A percentile compares a stretch with the other conserved stretches of the same genome.
phyloP scores from a whole-genome alignment of 2,888 invertebrate species.

The Entomobrya multifasciata region DNA sequence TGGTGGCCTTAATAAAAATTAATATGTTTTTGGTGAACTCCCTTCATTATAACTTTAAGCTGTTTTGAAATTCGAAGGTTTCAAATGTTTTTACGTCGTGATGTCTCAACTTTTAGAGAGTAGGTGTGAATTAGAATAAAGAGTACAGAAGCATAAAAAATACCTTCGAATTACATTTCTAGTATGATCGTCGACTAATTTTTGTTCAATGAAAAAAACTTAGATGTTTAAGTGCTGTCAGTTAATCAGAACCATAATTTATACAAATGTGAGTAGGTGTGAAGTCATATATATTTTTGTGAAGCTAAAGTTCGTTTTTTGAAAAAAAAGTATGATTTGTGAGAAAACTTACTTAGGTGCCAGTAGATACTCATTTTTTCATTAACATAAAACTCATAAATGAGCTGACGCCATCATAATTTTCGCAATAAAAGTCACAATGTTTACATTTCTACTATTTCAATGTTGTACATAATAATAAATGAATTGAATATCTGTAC shows the following conservation, averaged over 20 bases:
- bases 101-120: slow-evolving; percentile 76
- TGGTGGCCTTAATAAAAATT: neutral
- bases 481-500: too few species aligned
- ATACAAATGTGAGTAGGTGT: too few species aligned
- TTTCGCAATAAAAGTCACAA: slow-evolving; percentile 21
- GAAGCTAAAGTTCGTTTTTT: too few species aligned
- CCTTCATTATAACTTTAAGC: too few species aligned
- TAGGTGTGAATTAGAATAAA: slow-evolving; percentile 77
- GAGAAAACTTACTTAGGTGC: too few species aligned
- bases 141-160: neutral
- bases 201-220: neutral
- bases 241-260: too few species aligned
- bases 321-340: too few species aligned
- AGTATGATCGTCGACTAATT: neutral
- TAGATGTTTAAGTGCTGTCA: too few species aligned
- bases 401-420: slow-evolving; percentile 31
- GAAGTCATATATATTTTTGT: too few species aligned
- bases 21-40: neutral
- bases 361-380: neutral
- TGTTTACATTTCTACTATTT: neutral
- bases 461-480: too few species aligned
- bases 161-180: neutral
- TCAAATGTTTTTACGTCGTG: neutral
- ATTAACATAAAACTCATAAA: slow-evolving; percentile 6
- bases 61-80: neutral